These are phyloP conservation scores for Deroplatys truncata DNA, from an alignment of 2,888 invertebrate species.

Conservation along the genomic window DNA sequence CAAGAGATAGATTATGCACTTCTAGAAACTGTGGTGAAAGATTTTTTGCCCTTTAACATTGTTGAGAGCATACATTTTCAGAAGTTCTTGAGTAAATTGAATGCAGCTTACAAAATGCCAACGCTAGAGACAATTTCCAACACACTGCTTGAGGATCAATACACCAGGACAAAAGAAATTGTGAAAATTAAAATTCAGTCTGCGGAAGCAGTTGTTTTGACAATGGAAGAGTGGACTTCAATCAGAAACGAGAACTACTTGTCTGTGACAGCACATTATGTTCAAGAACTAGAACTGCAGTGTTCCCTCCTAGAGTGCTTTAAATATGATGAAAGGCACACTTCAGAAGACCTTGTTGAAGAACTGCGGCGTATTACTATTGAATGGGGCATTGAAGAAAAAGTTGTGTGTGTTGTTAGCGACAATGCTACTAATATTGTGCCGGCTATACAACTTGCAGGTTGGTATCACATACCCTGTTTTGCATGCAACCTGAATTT, in stretches of 20 bases:
- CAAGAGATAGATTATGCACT: not conserved
- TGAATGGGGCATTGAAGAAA: not conserved
- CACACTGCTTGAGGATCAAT: not conserved
- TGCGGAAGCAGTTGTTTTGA: conserved; percentile 32
- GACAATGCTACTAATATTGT: not conserved
- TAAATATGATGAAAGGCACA: not conserved
- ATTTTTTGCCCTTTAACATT: not conserved
- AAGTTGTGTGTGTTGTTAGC: not conserved
- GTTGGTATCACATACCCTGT: not conserved
- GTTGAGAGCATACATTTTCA: not conserved
- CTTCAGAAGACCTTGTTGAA: not conserved
- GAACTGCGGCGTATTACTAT: not conserved
- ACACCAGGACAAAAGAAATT: not conserved
- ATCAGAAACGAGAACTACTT: conserved; percentile 36
- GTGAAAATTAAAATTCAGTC: conserved; percentile 24
- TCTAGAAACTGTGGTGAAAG: not conserved
- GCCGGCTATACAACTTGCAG: not conserved
- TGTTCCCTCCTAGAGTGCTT: not conserved
- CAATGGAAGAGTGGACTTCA: conserved; percentile 39
- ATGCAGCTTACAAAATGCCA: not conserved
- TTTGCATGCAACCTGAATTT: not conserved
- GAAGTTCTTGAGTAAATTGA: not conserved
- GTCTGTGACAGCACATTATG: conserved; percentile 37
- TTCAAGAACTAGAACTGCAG: conserved; percentile 25
- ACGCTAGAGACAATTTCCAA: too few relatives aligned